Conservation (phyloP, 2,888 invertebrate species). For the Drosophila siamana region DNA sequence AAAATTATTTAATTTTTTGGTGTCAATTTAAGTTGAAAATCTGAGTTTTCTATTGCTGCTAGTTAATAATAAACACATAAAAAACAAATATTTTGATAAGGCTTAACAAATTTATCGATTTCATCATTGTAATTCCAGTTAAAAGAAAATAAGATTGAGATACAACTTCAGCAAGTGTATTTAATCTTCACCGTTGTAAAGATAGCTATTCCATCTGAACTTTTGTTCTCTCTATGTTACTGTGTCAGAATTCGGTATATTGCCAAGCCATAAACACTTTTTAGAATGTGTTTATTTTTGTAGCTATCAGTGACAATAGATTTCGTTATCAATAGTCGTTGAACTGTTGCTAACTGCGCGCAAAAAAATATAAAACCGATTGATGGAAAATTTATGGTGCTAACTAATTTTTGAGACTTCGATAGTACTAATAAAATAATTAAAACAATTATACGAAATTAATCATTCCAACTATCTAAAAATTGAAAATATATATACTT, state of each 20-base stretch:
- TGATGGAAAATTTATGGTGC: background rate
- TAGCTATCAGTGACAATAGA: conserved; percentile 14
- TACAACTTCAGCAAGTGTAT: background rate
- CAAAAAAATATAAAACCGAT: conserved; percentile 1
- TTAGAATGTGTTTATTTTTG: background rate
- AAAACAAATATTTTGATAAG: background rate
- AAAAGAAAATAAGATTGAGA: background rate
- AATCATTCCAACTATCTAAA: no score
- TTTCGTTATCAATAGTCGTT: conserved; percentile 9
- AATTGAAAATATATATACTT: no score
- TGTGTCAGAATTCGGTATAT: conserved; percentile 7
- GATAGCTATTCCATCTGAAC: background rate
- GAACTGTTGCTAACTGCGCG: conserved; percentile 14
- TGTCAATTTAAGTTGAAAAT: background rate
- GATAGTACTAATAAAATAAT: background rate
- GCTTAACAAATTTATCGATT: background rate
- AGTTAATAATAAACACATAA: background rate
- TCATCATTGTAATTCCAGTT: background rate
- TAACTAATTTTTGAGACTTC: background rate
- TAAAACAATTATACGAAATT: background rate
- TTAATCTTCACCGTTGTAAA: background rate
- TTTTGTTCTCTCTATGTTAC: conserved; percentile 1
- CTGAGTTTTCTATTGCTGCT: no score
- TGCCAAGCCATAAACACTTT: conserved; percentile 1
- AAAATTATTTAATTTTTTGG: background rate